phyloP scores from a whole-genome alignment of 2,888 invertebrate genomes.

The Chrysina gloriosa region DNA sequence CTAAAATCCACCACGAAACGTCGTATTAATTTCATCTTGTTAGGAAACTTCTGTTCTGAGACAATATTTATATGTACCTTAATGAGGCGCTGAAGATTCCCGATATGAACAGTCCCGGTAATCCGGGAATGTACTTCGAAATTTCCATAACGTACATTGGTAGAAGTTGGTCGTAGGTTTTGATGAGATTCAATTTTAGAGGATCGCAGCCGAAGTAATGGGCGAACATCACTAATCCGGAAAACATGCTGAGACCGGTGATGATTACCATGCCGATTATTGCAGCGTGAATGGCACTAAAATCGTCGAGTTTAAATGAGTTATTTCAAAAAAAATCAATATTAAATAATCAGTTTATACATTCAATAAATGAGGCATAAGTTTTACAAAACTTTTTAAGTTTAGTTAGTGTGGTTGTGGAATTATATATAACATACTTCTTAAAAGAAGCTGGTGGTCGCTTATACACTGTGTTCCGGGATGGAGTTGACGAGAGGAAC shows the following conservation, averaged over 20 bases:
- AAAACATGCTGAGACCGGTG: slow-evolving; percentile 69
- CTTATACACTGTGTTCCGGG: no score
- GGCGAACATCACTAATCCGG: slow-evolving; percentile 73
- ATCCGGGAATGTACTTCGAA: slow-evolving; percentile 74
- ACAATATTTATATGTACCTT: slow-evolving; percentile 14
- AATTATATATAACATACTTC: no score
- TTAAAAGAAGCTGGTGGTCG: no score
- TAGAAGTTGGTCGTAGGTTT: slow-evolving; percentile 69
- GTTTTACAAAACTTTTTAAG: no score
- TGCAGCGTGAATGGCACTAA: slow-evolving; percentile 41
- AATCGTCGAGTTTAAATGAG: no score
- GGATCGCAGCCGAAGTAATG: slow-evolving; percentile 77
- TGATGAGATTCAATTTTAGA: slow-evolving; percentile 68
- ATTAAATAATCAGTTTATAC: neutral
- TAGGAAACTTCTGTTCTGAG: no score
- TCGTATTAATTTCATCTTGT: neutral
- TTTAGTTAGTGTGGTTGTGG: no score
- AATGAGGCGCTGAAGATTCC: slow-evolving; percentile 80
- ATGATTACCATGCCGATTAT: slow-evolving; percentile 68
- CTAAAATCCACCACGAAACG: slow-evolving; percentile 60
- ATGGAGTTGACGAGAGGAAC: no score
- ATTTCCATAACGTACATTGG: slow-evolving; percentile 80
- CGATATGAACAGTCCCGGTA: slow-evolving; percentile 81
- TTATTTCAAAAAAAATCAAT: neutral
- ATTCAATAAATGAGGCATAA: no score